These are phyloP conservation scores for Lamellibrachia luymesi DNA, from an alignment of 1,140 invertebrate species.

Conservation along the genomic window DNA sequence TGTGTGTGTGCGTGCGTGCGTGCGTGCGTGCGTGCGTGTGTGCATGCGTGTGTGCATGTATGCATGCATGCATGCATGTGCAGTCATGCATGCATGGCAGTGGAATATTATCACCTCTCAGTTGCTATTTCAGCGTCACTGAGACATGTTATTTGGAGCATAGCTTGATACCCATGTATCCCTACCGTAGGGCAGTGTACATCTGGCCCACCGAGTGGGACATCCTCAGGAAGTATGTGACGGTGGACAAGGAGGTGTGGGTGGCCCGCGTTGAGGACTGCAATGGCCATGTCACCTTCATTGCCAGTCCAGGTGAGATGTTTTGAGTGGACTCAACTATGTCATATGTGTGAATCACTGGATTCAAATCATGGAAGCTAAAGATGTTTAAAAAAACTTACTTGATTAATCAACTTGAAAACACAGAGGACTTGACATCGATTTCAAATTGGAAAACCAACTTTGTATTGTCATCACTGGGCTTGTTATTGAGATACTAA, in stretches of 20 bases:
- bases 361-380: neutral
- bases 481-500: neutral
- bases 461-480: neutral
- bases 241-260: neutral
- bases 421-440: neutral
- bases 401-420: neutral
- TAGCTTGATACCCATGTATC: neutral
- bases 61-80: neutral
- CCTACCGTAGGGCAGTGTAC: neutral
- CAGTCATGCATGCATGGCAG: neutral
- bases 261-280: neutral
- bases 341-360: neutral
- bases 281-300: conserved; percentile 21
- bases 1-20: too few species aligned
- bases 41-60: neutral
- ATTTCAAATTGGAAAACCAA: neutral
- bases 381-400: neutral
- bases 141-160: too few species aligned
- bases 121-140: neutral
- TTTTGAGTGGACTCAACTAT: neutral
- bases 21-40: too few species aligned
- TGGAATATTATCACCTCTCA: conserved; percentile 15
- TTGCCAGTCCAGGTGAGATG: conserved; percentile 32
- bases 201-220: neutral
- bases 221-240: neutral